Base-by-base conservation (phyloP, 2,888 invertebrate genomes). In the Cyclophora albipunctata region DNA sequence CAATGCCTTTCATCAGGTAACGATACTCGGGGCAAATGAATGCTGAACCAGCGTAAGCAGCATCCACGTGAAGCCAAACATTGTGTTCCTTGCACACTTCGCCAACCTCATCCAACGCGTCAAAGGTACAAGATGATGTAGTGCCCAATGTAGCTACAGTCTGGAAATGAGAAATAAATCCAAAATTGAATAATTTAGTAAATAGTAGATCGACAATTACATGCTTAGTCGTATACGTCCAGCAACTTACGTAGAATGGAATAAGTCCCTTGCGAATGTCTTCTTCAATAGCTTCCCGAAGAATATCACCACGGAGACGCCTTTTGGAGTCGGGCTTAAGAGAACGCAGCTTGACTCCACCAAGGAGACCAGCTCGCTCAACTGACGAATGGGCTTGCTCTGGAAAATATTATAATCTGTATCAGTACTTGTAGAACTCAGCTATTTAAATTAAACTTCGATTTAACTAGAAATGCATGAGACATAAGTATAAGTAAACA, bases 21-120 rank as follows among this genome's bases (percentile, higher is more conserved):
- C 98, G 93, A 81, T 95, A 98, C 84, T 99, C 99, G 1, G 98
- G 98, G 67, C 99, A 99, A 62, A 99, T 95, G 76, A 99, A 97
- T 0, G 99, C 95, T 0, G 97, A 96, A 5, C 95, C 99, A 1
- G 98, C 98, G 77, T 99, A 99, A 0, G 98, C 98, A 0, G 98
- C 98, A 75, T 99, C 99, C 3, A 99, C 95, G 78, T 99, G 99
- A 4, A 98, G 85, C 98, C 98, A 99, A 2, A 98, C 76, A 49
- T 91, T 89, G 54, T 91, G 91, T n/a, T 87, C 83, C 62, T 91
- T 91, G 67, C 97, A 95, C n/a, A 98, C 93, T n/a, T 93, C 92
- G 0, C 98, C 98, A 47, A 99, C 90, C 87, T 98, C 98, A 40
- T 94, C 93, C 42, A 99, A 74, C 49, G 92, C 91, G 81, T 99